Evolutionary conservation across 2,113 vertebrate genomes (phyloP).

Genomic region (Heliornis fulica): DNA sequence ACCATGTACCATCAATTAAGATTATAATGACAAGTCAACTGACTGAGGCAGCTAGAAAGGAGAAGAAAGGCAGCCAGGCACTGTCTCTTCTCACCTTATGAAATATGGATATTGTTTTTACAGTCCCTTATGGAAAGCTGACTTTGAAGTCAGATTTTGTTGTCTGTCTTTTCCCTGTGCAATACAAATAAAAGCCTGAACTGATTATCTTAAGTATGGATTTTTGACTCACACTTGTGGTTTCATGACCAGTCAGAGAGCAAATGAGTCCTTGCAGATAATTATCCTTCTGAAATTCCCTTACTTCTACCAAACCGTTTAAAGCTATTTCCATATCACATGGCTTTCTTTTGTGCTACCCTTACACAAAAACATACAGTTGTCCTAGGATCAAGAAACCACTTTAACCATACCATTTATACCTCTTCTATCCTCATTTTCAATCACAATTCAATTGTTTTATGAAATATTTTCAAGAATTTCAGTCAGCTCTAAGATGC

Average conservation of each 20-base stretch:
- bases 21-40: background rate
- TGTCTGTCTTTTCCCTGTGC: background rate
- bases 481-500: background rate
- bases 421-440: background rate
- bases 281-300: background rate
- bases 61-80: background rate
- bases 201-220: background rate
- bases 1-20: background rate
- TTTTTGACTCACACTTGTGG: background rate
- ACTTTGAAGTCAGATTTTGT: background rate
- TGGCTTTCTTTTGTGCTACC: background rate
- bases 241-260: background rate
- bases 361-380: background rate
- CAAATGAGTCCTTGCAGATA: background rate
- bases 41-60: background rate
- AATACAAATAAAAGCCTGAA: background rate
- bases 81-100: background rate
- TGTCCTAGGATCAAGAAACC: background rate
- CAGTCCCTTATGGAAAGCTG: background rate
- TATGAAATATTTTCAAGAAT: background rate
- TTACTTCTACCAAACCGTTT: background rate
- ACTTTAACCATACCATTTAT: background rate
- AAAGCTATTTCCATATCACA: background rate
- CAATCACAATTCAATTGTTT: background rate
- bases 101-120: background rate